Evolutionary conservation across 2,797 vertebrate species (phyloP).

Genomic region (Acropternis orthonyx): DNA sequence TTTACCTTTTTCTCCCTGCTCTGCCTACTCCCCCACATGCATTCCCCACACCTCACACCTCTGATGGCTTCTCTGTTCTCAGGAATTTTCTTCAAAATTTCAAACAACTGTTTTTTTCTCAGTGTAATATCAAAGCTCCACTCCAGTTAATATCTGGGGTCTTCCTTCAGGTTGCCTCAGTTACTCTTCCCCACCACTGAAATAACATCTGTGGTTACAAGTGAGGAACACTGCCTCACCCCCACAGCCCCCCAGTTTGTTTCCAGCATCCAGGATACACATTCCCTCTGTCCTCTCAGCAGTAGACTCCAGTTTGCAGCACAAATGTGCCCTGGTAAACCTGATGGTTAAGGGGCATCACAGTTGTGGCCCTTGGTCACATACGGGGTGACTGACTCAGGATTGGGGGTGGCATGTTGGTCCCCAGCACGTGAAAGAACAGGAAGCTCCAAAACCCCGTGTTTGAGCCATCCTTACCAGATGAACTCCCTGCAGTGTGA

Average conservation of each 20-base stretch:
- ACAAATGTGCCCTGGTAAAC: not conserved
- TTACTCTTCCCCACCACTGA: not conserved
- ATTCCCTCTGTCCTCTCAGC: not conserved
- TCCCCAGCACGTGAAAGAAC: fast-evolving
- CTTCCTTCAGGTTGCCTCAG: not conserved
- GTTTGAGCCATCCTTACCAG: slow-evolving; percentile 80
- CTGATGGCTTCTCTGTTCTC: not conserved
- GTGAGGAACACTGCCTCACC: not conserved
- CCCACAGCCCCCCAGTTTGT: not conserved
- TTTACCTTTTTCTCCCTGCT: not conserved
- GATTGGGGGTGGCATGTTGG: fast-evolving
- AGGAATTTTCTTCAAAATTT: not conserved
- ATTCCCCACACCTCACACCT: not conserved
- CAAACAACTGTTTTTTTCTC: not conserved
- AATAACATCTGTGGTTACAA: not conserved
- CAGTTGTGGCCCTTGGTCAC: fast-evolving
- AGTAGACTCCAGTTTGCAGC: not conserved
- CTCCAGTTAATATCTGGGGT: not conserved
- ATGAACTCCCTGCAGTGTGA: slow-evolving; percentile 98
- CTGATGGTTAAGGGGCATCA: not conserved
- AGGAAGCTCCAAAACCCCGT: not conserved
- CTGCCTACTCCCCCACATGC: not conserved
- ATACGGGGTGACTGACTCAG: not conserved
- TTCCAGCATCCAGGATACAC: not conserved
- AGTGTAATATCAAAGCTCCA: not conserved